Evolutionary conservation across 2,113 vertebrate genomes (phyloP).

Genomic region (Columbina picui): DNA sequence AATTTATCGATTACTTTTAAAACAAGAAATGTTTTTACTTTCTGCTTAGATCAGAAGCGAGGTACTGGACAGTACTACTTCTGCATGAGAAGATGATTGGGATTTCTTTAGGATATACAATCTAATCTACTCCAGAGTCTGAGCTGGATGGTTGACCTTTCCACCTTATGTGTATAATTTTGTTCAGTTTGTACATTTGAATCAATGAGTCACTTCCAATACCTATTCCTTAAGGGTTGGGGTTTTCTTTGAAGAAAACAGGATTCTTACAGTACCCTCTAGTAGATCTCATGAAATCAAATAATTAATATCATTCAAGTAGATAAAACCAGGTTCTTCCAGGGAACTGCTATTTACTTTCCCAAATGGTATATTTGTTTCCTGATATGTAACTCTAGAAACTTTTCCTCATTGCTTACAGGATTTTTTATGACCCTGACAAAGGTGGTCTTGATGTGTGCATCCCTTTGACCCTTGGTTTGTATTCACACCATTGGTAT

Average conservation of each 20-base stretch:
- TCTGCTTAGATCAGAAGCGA: neutral
- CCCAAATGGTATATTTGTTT: neutral
- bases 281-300: neutral
- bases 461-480: neutral
- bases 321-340: neutral
- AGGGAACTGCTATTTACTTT: neutral
- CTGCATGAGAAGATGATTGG: neutral
- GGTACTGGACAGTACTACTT: neutral
- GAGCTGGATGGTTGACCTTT: neutral
- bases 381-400: neutral
- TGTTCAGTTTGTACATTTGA: neutral
- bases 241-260: neutral
- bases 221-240: neutral
- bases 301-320: neutral
- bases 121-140: neutral
- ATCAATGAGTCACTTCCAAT: neutral
- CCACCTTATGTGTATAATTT: neutral
- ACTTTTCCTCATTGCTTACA: accelerated
- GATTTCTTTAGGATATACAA: neutral
- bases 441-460: neutral
- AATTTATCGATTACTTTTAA: slow-evolving; percentile 34
- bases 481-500: accelerated
- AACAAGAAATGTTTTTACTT: neutral
- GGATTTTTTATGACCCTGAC: neutral
- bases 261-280: neutral